Evolutionary conservation across 2,113 vertebrate species (phyloP), one percentile per base, ranked within the genome.

Genomic region (Lathamus discolor): DNA sequence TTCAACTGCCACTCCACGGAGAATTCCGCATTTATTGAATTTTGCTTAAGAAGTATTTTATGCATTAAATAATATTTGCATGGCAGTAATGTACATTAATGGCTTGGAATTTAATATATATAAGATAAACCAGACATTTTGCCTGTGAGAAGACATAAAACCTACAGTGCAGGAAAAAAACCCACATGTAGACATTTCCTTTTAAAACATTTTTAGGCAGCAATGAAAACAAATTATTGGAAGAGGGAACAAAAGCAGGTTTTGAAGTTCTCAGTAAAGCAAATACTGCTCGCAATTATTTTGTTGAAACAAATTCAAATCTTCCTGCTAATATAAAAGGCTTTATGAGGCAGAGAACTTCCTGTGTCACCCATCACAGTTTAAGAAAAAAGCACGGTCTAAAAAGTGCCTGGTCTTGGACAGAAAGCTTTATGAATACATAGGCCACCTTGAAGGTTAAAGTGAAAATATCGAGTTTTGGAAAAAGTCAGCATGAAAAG

Each of bases 21-120:
- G 92, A 97, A 96, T 93, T 94, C 79, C 96, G 89, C 97, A 98
- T 98, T 98, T 98, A 98, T 93, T 97, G 94, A 97, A 95, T 96
- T 98, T 97, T 96, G 90, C 80, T 97, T 97, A 88, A 95, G 84
- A 96, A 95, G 69, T 81, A 80, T 74, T 93, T 94, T 83, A 82
- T 43, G 51, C 52, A 95, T 90, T 85, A 94, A 90, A 92, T 86
- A 93, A 92, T 76, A 93, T 68, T 92, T 93, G 49, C 41, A 76
- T 37, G 80, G 68, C 51, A 81, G 48, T 67, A 85, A 52, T 41
- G 44, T 66, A 91, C 35, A 84, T 31, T 33, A 92, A 81, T 39
- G 33, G 13, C 27, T 83, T 68, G 12, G 24, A 93, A 90, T 93
- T 92, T 51, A 43, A 86, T 75, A 68, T 54, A 70, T 76, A 46